These are phyloP conservation scores for Eciton burchellii DNA, from an alignment of 1,140 invertebrate genomes.

Conservation along the genomic window DNA sequence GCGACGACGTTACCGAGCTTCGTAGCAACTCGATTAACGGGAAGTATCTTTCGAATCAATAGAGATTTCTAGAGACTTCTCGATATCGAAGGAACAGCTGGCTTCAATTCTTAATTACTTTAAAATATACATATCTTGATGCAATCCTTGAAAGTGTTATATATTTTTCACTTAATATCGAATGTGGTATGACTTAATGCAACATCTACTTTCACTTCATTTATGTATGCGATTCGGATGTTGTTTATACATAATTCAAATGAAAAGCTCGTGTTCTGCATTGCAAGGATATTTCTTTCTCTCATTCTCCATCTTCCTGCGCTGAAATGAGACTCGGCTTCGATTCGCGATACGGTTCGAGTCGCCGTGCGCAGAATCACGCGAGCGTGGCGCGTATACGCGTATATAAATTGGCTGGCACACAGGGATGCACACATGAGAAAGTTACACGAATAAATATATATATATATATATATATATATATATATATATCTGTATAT, in stretches of 20 bases:
- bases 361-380: conserved; percentile 19
- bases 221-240: neutral
- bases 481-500: conserved; percentile 28
- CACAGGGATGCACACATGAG: conserved; percentile 5
- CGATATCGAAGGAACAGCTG: neutral
- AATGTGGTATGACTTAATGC: neutral
- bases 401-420: conserved; percentile 39
- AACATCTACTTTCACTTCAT: neutral
- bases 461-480: too few relatives aligned
- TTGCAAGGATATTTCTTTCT: neutral
- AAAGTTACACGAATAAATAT: conserved; percentile 20
- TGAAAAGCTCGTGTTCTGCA: neutral
- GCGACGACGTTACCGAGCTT: neutral
- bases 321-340: conserved; percentile 10
- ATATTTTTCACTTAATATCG: neutral
- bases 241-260: neutral
- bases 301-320: neutral
- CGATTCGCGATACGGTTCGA: conserved; percentile 10
- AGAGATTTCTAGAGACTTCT: neutral
- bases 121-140: neutral
- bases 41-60: neutral
- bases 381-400: neutral
- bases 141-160: neutral
- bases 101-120: too few relatives aligned
- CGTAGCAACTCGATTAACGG: neutral